A percentile compares a stretch with the other conserved stretches of the same genome.
Conservation (phyloP, 1,140 invertebrate species). For the Penaeus chinensis region DNA sequence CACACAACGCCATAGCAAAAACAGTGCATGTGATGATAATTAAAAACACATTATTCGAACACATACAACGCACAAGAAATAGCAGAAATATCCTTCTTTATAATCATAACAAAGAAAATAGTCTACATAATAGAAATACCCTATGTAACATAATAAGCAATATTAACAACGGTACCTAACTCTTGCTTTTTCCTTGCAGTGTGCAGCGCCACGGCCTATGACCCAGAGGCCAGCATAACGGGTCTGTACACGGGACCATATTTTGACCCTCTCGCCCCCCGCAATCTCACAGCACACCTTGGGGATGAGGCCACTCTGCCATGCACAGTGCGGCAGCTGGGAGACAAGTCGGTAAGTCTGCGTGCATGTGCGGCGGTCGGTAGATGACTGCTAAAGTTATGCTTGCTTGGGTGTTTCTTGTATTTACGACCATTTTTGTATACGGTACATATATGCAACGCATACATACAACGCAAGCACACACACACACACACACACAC, state of each 20-base stretch:
- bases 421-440: too few species aligned
- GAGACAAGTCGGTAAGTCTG: slow-evolving; percentile 62
- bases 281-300: slow-evolving; percentile 61
- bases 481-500: too few species aligned
- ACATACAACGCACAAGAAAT: too few species aligned
- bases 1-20: too few species aligned
- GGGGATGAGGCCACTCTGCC: slow-evolving; percentile 60
- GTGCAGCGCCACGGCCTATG: slow-evolving; percentile 36
- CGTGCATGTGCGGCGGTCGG: not conserved
- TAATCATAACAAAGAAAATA: too few species aligned
- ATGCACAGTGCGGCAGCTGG: slow-evolving; percentile 62
- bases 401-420: too few species aligned
- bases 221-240: slow-evolving; percentile 62
- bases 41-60: too few species aligned
- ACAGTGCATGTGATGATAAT: too few species aligned
- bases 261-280: slow-evolving; percentile 61
- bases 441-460: too few species aligned
- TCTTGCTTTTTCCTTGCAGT: not conserved
- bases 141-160: not conserved
- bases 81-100: too few species aligned
- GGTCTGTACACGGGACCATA: slow-evolving; percentile 64
- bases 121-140: not conserved
- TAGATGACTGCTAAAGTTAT: too few species aligned
- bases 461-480: too few species aligned
- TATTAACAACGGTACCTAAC: not conserved